phyloP scores from a whole-genome alignment of 2,113 vertebrate species.

The Nematolebias whitei region DNA sequence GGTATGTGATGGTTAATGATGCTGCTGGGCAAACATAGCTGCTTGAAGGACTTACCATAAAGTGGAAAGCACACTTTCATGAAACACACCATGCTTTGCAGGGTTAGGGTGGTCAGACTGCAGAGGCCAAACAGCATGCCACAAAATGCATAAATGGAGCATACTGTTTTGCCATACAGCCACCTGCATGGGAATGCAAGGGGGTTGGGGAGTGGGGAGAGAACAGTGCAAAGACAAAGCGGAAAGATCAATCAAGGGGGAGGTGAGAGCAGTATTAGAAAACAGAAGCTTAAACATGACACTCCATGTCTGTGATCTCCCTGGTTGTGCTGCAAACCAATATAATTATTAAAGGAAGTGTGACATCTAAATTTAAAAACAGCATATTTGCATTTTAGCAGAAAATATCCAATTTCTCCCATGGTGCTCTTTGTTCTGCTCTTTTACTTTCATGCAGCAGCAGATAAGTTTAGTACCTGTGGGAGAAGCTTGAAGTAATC shows the following conservation, averaged over 20 bases:
- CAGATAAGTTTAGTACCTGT: conserved; percentile 74
- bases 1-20: conserved; percentile 29
- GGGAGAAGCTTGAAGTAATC: conserved; percentile 81
- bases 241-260: conserved; percentile 33
- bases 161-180: conserved; percentile 78
- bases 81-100: conserved; percentile 82
- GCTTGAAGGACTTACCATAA: conserved; percentile 76
- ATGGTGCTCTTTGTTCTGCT: not conserved
- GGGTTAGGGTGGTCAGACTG: conserved; percentile 81
- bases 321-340: conserved; percentile 20
- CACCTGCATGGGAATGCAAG: conserved; percentile 69
- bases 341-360: conserved; percentile 16
- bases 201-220: conserved; percentile 15
- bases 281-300: conserved; percentile 4
- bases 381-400: not conserved
- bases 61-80: conserved; percentile 83
- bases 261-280: conserved; percentile 5
- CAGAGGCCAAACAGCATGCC: conserved; percentile 82
- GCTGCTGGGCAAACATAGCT: conserved; percentile 13
- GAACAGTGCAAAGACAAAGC: conserved; percentile 12
- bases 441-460: not conserved
- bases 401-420: not conserved
- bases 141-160: conserved; percentile 83
- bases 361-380: conserved; percentile 13
- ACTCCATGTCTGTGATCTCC: conserved; percentile 9